Evolutionary conservation across 2,797 vertebrate species (phyloP), one percentile per base, ranked within the genome.

Genomic region (Lepidocolaptes lacrymiger): DNA sequence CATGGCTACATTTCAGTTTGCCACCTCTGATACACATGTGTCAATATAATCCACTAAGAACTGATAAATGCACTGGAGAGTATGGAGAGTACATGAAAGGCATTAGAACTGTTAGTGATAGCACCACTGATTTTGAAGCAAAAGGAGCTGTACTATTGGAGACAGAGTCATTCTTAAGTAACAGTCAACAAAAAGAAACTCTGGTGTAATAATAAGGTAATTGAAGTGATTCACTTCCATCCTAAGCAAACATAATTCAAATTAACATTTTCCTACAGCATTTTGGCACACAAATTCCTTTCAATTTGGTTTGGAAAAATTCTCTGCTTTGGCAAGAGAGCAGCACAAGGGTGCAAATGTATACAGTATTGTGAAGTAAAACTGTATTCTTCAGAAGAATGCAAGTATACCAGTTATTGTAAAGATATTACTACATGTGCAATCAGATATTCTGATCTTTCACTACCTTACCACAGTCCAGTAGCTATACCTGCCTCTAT

Each of bases 271-370:
- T 54, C 32, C 72, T 75, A 74, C 12, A 88, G 80, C 24, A 85
- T 28, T 73, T 87, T 76, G 62, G n/a, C 56, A 54, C 28, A 63
- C 15, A 64, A 52, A 91, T 81, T 79, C 69, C 39, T 71, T 64
- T 94, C 59, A 84, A 6, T 66, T 78, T 91, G 72, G 23, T 83
- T 82, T 89, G 79, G 72, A 94, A 90, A 87, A 95, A 82, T 69
- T 74, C 51, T 75, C 81, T 49, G 62, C 48, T 62, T 85, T 95
- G 93, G 85, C 68, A 74, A 72, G 11, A 62, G 7, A 68, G 14
- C 12, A 72, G 54, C 34, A 71, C 30, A 79, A 46, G 49, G n/a
- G n/a, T 76, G 30, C 67, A 68, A 88, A 43, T 49, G 14, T 67
- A 62, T 48, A 85, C 5, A n/a, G 37, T 17, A 26, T 39, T 91